A percentile compares a stretch with the other conserved stretches of the same genome.
phyloP scores from a whole-genome alignment of 2,113 vertebrate genomes.

The Halcyon malimbica region DNA sequence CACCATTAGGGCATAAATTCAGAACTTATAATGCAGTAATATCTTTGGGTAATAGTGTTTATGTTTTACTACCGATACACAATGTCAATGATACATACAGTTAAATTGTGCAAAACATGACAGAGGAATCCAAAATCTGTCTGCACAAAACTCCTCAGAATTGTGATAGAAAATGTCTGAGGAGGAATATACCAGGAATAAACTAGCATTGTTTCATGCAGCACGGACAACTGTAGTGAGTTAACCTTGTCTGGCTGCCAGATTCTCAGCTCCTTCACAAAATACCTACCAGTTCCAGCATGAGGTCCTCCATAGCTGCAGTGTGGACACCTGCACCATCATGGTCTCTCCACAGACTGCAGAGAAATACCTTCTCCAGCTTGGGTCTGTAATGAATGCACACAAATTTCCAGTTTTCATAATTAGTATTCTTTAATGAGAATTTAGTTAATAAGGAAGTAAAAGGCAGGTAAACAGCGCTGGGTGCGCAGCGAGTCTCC shows the following conservation, averaged over 20 bases:
- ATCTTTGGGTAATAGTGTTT: not conserved
- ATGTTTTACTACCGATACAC: not conserved
- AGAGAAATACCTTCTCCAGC: not conserved
- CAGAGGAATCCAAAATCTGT: not conserved
- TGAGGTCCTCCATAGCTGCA: not conserved
- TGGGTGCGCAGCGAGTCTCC: too few relatives aligned
- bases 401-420: too few relatives aligned
- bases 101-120: not conserved
- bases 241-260: not conserved
- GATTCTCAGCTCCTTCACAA: not conserved
- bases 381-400: too few relatives aligned
- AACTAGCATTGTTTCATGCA: not conserved
- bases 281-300: accelerated
- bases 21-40: not conserved
- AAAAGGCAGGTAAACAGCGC: too few relatives aligned
- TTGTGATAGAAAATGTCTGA: not conserved
- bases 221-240: not conserved
- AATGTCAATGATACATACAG: not conserved
- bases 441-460: too few relatives aligned
- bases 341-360: not conserved
- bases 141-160: not conserved
- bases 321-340: not conserved
- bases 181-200: not conserved
- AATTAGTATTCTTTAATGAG: too few relatives aligned
- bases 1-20: not conserved